These are phyloP conservation scores for Lophius americanus DNA, from an alignment of 2,797 vertebrate species.

Conservation along the genomic window DNA sequence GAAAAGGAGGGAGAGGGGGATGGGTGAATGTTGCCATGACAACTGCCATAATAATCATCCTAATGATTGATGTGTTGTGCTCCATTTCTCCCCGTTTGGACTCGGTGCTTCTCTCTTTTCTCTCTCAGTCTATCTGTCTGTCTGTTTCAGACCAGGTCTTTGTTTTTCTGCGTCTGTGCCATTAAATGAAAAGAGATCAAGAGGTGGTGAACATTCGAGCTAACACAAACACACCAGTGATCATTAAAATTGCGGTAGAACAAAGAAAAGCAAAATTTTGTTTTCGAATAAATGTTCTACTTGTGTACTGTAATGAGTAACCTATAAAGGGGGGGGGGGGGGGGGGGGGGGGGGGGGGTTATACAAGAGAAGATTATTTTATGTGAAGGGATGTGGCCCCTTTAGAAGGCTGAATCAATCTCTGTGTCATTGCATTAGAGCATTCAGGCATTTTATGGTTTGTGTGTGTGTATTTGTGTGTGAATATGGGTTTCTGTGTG, in stretches of 20 bases:
- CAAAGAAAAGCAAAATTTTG: no score
- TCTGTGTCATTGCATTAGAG: constrained; percentile 70
- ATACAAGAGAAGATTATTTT: constrained; percentile 32
- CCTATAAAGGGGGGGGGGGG: neutral
- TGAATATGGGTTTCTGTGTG: constrained; percentile 4
- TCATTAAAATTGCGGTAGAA: constrained; percentile 12
- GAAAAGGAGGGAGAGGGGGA: constrained; percentile 45
- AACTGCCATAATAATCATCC: constrained; percentile 81
- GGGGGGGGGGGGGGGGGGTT: neutral
- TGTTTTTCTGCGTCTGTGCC: constrained; percentile 22
- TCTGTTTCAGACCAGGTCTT: constrained; percentile 21
- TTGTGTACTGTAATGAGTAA: neutral
- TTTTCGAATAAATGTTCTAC: neutral
- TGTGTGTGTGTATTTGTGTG: neutral
- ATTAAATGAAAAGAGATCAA: neutral
- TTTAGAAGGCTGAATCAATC: constrained; percentile 72
- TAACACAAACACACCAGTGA: constrained; percentile 26
- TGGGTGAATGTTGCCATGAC: constrained; percentile 74
- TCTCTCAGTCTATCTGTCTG: constrained; percentile 21
- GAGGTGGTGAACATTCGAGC: constrained; percentile 13
- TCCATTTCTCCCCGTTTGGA: constrained; percentile 70
- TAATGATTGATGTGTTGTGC: constrained; percentile 80
- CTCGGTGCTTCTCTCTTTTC: constrained; percentile 40
- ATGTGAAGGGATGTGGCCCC: constrained; percentile 59
- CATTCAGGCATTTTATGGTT: constrained; percentile 51